Conservation (phyloP, 2,888 invertebrate species). For the Mimachlamys varia region DNA sequence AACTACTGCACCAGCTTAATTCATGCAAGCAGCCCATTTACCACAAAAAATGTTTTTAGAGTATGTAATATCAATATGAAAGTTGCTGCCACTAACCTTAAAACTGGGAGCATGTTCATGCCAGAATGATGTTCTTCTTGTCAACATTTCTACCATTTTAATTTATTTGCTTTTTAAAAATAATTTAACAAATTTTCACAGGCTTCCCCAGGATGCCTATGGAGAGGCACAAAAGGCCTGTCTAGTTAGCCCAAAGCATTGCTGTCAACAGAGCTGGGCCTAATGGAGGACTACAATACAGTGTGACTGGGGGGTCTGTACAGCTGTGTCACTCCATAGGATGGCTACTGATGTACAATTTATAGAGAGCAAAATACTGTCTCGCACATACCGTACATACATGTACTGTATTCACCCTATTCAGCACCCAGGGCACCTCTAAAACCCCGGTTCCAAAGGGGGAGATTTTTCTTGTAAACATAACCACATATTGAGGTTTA, state of each 20-base stretch:
- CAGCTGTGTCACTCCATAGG: not conserved
- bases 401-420: too few species aligned
- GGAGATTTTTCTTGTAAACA: too few species aligned
- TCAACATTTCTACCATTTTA: not conserved
- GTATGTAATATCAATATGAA: not conserved
- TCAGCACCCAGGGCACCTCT: too few species aligned
- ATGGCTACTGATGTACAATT: not conserved
- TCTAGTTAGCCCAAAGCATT: not conserved
- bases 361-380: too few species aligned
- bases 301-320: not conserved
- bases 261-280: not conserved
- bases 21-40: too few species aligned
- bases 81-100: not conserved
- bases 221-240: not conserved
- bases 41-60: too few species aligned
- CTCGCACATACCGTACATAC: too few species aligned
- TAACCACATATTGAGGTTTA: too few species aligned
- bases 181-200: not conserved
- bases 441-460: too few species aligned
- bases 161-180: not conserved
- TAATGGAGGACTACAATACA: not conserved
- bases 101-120: not conserved
- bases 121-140: not conserved
- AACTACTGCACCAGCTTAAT: too few species aligned
- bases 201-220: not conserved